Evolutionary conservation across 2,888 invertebrate species (phyloP).

Genomic region (Xestia ashworthii): DNA sequence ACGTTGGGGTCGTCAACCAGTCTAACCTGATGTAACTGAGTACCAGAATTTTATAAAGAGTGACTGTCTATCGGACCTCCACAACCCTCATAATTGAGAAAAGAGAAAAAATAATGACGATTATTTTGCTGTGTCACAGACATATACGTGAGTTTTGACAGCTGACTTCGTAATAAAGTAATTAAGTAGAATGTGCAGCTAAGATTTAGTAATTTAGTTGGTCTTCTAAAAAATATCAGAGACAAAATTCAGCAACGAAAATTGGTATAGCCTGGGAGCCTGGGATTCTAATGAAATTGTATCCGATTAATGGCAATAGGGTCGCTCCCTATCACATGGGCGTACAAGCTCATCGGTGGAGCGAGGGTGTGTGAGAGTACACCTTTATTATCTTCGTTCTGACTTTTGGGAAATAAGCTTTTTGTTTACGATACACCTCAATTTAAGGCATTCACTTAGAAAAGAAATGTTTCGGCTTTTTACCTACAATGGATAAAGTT

Average conservation of each 20-base stretch:
- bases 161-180: background rate
- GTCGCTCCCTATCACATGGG: slow-evolving; percentile 44
- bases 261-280: slow-evolving; percentile 7
- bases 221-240: background rate
- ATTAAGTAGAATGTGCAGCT: background rate
- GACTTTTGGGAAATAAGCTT: slow-evolving; percentile 24
- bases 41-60: background rate
- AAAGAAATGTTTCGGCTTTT: background rate
- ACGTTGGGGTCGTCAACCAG: no score
- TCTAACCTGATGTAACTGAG: no score
- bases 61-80: no score
- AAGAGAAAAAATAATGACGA: background rate
- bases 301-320: slow-evolving; percentile 46
- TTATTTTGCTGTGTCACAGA: background rate
- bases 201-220: rapidly evolving
- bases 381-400: slow-evolving; percentile 34
- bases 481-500: background rate
- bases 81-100: no score
- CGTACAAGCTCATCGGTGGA: slow-evolving; percentile 25
- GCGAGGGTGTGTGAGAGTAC: slow-evolving; percentile 36
- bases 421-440: slow-evolving; percentile 21
- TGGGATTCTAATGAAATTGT: slow-evolving; percentile 47
- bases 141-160: background rate
- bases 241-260: background rate
- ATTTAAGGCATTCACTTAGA: background rate